These are phyloP conservation scores for Hymenopus coronatus DNA, from an alignment of 2,888 invertebrate species.

Conservation along the genomic window DNA sequence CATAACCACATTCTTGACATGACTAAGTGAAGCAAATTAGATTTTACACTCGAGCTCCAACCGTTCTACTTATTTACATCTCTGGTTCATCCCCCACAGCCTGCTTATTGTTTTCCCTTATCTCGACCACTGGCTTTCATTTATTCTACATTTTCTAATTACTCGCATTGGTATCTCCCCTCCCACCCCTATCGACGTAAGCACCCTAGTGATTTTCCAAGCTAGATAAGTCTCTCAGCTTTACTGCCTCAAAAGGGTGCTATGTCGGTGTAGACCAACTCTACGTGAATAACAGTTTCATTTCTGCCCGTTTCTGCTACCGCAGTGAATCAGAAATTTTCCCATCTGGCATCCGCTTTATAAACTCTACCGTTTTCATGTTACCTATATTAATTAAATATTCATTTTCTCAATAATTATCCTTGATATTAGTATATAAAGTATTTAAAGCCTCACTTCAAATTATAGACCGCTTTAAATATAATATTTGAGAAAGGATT, in stretches of 20 bases:
- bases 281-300: no score
- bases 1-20: not conserved
- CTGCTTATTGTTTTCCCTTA: not conserved
- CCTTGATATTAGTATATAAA: no score
- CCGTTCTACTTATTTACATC: not conserved
- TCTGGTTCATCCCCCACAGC: not conserved
- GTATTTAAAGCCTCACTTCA: no score
- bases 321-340: no score
- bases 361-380: no score
- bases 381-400: no score
- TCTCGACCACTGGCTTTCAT: not conserved
- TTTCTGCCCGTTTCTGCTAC: no score
- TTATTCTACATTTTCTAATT: not conserved
- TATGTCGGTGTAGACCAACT: no score
- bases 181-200: not conserved
- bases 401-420: no score
- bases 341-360: no score
- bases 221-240: not conserved
- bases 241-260: not conserved
- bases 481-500: no score
- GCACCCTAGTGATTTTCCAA: not conserved
- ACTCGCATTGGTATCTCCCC: not conserved
- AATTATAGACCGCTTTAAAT: no score
- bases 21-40: not conserved
- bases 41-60: not conserved